phyloP scores from a whole-genome alignment of 2,888 invertebrate species.

The Harpalus rufipes region DNA sequence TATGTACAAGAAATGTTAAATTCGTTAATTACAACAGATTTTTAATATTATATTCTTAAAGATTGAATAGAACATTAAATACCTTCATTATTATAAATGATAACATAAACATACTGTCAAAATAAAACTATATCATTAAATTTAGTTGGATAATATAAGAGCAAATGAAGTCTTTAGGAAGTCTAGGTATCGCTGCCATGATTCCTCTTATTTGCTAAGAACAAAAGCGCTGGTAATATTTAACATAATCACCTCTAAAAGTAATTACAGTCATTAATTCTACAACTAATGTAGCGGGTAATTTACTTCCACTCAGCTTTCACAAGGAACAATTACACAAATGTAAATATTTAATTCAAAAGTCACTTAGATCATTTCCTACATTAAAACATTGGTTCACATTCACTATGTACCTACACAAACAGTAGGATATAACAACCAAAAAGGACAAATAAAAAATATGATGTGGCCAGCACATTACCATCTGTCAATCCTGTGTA shows the following conservation, averaged over 20 bases:
- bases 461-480: too few relatives aligned
- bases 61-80: too few relatives aligned
- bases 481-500: too few relatives aligned
- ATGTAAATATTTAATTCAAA: slow-evolving; percentile 50
- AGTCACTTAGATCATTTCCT: slow-evolving; percentile 33
- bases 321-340: slow-evolving; percentile 44
- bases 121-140: too few relatives aligned
- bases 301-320: slow-evolving; percentile 35
- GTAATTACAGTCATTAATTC: slow-evolving; percentile 45
- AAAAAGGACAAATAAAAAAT: too few relatives aligned
- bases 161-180: neutral
- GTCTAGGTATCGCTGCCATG: neutral
- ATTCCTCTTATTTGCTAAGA: slow-evolving; percentile 27
- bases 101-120: too few relatives aligned
- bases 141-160: too few relatives aligned
- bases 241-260: slow-evolving; percentile 53
- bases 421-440: neutral
- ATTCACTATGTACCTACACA: neutral
- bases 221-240: slow-evolving; percentile 43
- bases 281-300: slow-evolving; percentile 45
- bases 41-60: too few relatives aligned
- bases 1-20: too few relatives aligned
- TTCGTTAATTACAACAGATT: too few relatives aligned
- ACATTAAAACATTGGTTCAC: slow-evolving; percentile 5
- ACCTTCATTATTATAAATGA: too few relatives aligned